These are phyloP conservation scores for Eulemur coronatus DNA, from an alignment of 2,797 vertebrate species.

Conservation along the genomic window DNA sequence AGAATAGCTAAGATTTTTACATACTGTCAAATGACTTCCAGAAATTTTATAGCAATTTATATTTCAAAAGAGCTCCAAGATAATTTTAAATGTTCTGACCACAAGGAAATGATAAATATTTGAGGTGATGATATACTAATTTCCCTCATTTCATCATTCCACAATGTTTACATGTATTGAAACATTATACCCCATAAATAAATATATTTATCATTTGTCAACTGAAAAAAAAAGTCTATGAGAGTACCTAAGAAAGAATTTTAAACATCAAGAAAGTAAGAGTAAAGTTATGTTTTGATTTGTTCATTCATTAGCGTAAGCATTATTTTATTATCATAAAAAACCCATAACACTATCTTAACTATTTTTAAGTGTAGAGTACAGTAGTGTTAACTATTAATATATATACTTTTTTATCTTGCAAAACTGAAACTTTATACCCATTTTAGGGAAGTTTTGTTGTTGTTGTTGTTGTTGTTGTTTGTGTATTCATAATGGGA, in stretches of 20 bases:
- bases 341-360: background rate
- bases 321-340: background rate
- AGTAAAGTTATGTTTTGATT: background rate
- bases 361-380: background rate
- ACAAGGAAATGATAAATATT: background rate
- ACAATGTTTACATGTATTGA: background rate
- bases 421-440: background rate
- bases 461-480: background rate
- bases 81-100: background rate
- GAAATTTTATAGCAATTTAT: background rate
- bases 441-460: background rate
- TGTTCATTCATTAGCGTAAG: background rate
- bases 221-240: background rate
- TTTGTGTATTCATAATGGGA: background rate
- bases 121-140: background rate
- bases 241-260: background rate
- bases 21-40: background rate
- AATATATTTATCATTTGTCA: background rate
- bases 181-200: background rate
- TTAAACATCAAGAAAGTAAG: background rate
- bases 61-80: background rate
- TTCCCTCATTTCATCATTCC: background rate
- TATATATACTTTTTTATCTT: background rate
- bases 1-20: background rate
- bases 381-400: background rate